phyloP scores from a whole-genome alignment of 2,797 vertebrate species.

The Heterohyrax brucei region DNA sequence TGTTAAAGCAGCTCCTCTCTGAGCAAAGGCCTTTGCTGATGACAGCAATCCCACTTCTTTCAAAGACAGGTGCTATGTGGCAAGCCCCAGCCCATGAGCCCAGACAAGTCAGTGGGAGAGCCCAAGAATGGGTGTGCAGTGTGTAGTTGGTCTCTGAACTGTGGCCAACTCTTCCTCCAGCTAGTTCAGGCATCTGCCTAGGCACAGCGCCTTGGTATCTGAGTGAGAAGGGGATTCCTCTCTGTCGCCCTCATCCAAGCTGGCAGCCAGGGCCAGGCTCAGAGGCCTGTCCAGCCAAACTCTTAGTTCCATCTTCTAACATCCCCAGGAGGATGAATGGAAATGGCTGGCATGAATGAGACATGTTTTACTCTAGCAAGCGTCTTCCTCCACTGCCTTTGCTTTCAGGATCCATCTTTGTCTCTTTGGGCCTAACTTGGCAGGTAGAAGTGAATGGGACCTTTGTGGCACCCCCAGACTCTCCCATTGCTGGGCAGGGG shows the following conservation, averaged over 20 bases:
- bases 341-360: not conserved
- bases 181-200: constrained; percentile 71
- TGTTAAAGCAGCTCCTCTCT: constrained; percentile 19
- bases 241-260: not conserved
- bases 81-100: constrained; percentile 34
- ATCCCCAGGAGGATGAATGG: not conserved
- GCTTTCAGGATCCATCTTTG: not conserved
- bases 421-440: not conserved
- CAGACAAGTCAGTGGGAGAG: constrained; percentile 39
- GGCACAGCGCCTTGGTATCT: constrained; percentile 75
- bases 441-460: not conserved
- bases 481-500: not conserved
- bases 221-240: constrained; percentile 15
- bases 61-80: not conserved
- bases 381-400: not conserved
- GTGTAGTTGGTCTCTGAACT: constrained; percentile 15
- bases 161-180: constrained; percentile 47
- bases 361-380: not conserved
- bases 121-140: not conserved
- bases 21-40: constrained; percentile 10
- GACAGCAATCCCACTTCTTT: constrained; percentile 43
- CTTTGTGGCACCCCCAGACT: not conserved
- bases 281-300: not conserved
- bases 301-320: not conserved
- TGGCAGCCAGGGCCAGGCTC: not conserved